phyloP scores from a whole-genome alignment of 2,113 vertebrate species.

The Hipposideros armiger region DNA sequence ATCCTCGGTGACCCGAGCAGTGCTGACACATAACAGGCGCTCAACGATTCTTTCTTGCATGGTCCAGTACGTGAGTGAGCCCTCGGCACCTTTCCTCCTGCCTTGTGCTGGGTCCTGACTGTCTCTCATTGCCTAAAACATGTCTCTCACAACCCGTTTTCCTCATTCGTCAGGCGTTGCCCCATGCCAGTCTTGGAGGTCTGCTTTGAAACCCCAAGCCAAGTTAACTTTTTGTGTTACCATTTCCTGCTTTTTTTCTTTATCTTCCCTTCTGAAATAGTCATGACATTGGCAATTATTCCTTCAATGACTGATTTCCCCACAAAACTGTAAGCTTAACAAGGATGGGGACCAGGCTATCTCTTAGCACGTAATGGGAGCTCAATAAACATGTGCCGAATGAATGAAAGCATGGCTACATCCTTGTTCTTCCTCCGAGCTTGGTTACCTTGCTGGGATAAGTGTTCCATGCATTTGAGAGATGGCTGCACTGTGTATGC shows the following conservation, averaged over 20 bases:
- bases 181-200: neutral
- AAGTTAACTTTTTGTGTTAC: neutral
- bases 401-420: neutral
- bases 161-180: neutral
- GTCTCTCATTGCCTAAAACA: neutral
- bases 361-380: neutral
- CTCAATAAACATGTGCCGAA: neutral
- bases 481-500: no score
- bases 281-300: neutral
- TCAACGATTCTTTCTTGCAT: neutral
- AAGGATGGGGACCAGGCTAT: fast-evolving
- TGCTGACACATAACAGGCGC: no score
- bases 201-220: neutral
- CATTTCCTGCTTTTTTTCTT: neutral
- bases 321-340: neutral
- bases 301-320: neutral
- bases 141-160: neutral
- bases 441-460: fast-evolving
- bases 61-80: neutral
- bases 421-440: neutral
- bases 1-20: neutral
- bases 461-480: fast-evolving
- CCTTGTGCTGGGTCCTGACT: neutral
- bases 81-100: neutral
- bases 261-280: neutral